These are phyloP conservation scores for Pseudochirops corinnae DNA, from an alignment of 2,797 vertebrate genomes.

Conservation along the genomic window DNA sequence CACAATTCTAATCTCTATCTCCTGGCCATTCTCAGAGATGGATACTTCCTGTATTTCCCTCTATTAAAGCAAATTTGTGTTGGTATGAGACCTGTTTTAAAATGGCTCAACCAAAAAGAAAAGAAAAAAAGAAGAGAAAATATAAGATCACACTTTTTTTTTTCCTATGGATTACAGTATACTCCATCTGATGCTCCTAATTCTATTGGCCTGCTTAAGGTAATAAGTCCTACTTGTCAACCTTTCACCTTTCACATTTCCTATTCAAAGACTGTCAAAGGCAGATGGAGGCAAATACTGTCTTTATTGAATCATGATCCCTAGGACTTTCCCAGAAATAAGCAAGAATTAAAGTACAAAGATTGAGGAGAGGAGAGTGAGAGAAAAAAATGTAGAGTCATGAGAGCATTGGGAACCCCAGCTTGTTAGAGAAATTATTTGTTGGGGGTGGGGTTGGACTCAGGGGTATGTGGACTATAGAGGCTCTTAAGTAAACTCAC, in stretches of 20 bases:
- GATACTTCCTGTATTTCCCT: constrained; percentile 63
- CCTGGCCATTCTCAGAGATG: constrained; percentile 24
- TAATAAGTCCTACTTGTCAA: constrained; percentile 76
- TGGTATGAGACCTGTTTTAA: constrained; percentile 57
- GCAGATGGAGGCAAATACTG: constrained; percentile 81
- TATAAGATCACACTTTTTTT: constrained; percentile 15
- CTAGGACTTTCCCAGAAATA: constrained; percentile 80
- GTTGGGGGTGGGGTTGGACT: neutral
- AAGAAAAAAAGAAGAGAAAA: constrained; percentile 61
- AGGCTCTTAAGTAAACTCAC: neutral
- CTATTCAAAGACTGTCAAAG: constrained; percentile 78
- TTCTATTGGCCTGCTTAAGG: constrained; percentile 72
- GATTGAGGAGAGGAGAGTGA: constrained; percentile 50
- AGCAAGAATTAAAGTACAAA: constrained; percentile 81
- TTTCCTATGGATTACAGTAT: constrained; percentile 61
- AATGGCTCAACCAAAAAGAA: constrained; percentile 42
- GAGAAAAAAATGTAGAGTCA: constrained; percentile 56
- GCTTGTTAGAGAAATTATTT: constrained; percentile 29
- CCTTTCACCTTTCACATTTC: constrained; percentile 81
- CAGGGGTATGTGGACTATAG: neutral
- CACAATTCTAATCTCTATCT: neutral
- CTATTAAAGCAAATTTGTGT: constrained; percentile 70
- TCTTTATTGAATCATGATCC: constrained; percentile 83
- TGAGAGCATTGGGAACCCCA: constrained; percentile 54
- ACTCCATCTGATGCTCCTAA: constrained; percentile 58